A percentile compares a stretch with the other conserved stretches of the same genome.
These are phyloP conservation scores for Tenthredo livida DNA, from an alignment of 2,888 invertebrate genomes.

Conservation along the genomic window DNA sequence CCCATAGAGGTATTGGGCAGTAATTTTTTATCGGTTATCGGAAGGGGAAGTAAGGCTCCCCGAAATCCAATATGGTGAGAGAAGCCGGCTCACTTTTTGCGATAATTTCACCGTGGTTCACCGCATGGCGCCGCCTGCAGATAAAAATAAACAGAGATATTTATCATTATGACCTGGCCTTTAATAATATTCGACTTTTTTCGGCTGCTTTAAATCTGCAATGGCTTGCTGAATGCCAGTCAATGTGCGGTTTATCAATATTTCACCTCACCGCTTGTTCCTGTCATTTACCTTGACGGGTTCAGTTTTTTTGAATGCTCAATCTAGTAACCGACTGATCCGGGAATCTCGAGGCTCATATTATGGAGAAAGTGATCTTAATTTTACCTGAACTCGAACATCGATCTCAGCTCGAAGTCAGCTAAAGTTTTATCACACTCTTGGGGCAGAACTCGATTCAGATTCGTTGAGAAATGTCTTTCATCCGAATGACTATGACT, in stretches of 20 bases:
- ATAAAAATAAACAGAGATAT: constrained; percentile 6
- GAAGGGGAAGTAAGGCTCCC: constrained; percentile 2
- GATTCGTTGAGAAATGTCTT: constrained; percentile 35
- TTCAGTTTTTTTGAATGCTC: too few relatives aligned
- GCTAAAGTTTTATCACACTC: constrained; percentile 35
- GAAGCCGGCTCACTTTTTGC: constrained; percentile 12
- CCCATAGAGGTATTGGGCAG: constrained; percentile 33
- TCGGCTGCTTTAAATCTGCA: not conserved
- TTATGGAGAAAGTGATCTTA: not conserved
- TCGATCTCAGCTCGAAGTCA: not conserved
- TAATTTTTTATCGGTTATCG: constrained; percentile 45
- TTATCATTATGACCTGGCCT: not conserved
- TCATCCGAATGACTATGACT: not conserved
- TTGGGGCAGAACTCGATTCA: constrained; percentile 27
- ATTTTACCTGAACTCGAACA: not conserved
- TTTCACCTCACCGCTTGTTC: not conserved
- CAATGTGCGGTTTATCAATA: not conserved
- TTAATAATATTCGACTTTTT: constrained; percentile 9
- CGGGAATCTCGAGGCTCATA: not conserved
- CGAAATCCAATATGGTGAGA: constrained; percentile 29
- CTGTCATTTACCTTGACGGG: not conserved
- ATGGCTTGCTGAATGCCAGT: not conserved
- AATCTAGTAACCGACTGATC: not conserved
- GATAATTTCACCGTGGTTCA: constrained; percentile 32
- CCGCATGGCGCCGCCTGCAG: constrained; percentile 40